Evolutionary conservation across 2,113 vertebrate genomes (phyloP).

Genomic region (Seriola aureovittata): DNA sequence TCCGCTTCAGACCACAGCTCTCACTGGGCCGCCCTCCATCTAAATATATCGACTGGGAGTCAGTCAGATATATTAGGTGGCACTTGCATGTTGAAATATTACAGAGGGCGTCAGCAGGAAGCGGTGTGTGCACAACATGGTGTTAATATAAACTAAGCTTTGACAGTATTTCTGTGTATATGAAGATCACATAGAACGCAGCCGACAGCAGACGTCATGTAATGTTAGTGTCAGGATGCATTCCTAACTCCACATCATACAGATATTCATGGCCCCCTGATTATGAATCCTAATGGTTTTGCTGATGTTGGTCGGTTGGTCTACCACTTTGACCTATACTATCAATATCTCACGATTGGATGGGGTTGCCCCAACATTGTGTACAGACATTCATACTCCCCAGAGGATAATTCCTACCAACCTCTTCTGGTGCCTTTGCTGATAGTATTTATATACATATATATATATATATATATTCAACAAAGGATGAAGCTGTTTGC

Average conservation of each 20-base stretch:
- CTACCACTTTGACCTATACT: background rate
- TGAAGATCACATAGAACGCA: background rate
- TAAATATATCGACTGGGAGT: slow-evolving; percentile 57
- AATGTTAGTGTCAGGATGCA: no score
- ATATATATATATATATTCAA: no score
- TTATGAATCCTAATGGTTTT: background rate
- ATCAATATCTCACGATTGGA: background rate
- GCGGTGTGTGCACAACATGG: background rate
- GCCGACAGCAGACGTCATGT: no score
- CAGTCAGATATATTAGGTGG: no score
- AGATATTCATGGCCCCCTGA: background rate
- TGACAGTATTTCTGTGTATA: background rate
- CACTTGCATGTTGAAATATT: background rate
- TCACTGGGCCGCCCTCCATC: slow-evolving; percentile 1
- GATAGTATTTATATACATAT: no score
- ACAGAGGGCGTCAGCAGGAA: background rate
- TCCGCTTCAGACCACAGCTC: slow-evolving; percentile 10
- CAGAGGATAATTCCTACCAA: background rate
- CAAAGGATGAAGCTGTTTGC: background rate
- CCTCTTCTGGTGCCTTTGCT: background rate
- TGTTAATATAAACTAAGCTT: background rate
- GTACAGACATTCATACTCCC: background rate
- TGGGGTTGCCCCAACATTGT: background rate
- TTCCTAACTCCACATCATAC: no score
- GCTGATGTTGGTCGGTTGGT: background rate